These are phyloP conservation scores for Lophura nycthemera DNA, from an alignment of 2,113 vertebrate species.

Conservation along the genomic window DNA sequence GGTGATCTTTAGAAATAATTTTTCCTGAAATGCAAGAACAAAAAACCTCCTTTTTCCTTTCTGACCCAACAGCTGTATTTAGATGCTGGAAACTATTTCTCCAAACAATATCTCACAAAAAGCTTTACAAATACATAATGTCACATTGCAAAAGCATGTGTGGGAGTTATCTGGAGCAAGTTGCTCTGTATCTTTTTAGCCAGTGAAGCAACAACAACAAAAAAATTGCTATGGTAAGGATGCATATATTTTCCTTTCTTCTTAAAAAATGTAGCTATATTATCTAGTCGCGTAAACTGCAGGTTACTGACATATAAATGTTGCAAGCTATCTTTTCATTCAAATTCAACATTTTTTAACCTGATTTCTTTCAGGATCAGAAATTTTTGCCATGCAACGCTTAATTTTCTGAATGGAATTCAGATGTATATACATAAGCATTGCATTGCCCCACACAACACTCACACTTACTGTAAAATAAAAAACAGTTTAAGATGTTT, in stretches of 20 bases:
- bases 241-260: background rate
- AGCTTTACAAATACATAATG: background rate
- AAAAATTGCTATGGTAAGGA: constrained; percentile 7
- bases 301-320: background rate
- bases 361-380: background rate
- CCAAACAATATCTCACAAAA: background rate
- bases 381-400: background rate
- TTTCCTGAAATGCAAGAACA: background rate
- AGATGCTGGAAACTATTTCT: background rate
- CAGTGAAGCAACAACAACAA: background rate
- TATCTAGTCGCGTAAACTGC: background rate
- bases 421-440: background rate
- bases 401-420: background rate
- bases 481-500: background rate
- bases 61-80: background rate
- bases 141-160: background rate
- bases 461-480: background rate
- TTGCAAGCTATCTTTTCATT: background rate
- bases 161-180: background rate
- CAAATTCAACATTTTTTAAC: background rate
- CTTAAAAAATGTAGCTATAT: background rate
- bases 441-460: background rate
- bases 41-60: background rate
- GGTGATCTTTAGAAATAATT: background rate
- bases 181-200: background rate